Base-by-base conservation (phyloP, 2,113 vertebrate genomes). In the Heterochromis multidens region DNA sequence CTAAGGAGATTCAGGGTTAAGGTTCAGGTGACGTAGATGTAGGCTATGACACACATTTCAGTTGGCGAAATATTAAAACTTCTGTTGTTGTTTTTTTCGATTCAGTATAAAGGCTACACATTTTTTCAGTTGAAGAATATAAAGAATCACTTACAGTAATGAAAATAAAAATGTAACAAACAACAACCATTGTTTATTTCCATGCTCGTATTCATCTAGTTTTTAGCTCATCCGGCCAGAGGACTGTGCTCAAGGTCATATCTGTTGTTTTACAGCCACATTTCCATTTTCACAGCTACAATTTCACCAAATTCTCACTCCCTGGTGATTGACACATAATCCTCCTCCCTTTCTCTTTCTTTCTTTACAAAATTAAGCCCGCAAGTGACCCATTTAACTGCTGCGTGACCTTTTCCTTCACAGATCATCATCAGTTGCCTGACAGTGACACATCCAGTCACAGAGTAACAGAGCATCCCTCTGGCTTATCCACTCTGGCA, bases 1-100 rank as follows among this genome's bases (percentile, higher is more conserved):
- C 35, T 37, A 37, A 37, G 7, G 35, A 37, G 35, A 37, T 37
- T 37, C 7, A 65, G 23, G 0, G 40, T 0, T 40, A 65, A 65
- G 35, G 0, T 40, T 40, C 13, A 1, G 12, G 62, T 65, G 33
- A n/a, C n/a, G n/a, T n/a, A n/a, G n/a, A n/a, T n/a, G n/a, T n/a
- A n/a, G n/a, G 21, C 62, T 16, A 23, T 65, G 33, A 65, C 21
- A 0, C 0, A 0, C 33, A 65, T 0, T 65, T 65, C 33, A 65
- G 1, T 65, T 65, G 62, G 62, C 23, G 61, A 65, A 65, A 65
- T 65, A 40, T n/a, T n/a, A n/a, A n/a, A n/a, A n/a, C n/a, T n/a
- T n/a, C n/a, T n/a, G n/a, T n/a, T n/a, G n/a, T n/a, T n/a, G n/a
- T n/a, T n/a, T n/a, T n/a, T n/a, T n/a, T 33, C n/a, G n/a, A n/a